phyloP scores from a whole-genome alignment of 2,797 vertebrate species.

The Rousettus madagascariensis region DNA sequence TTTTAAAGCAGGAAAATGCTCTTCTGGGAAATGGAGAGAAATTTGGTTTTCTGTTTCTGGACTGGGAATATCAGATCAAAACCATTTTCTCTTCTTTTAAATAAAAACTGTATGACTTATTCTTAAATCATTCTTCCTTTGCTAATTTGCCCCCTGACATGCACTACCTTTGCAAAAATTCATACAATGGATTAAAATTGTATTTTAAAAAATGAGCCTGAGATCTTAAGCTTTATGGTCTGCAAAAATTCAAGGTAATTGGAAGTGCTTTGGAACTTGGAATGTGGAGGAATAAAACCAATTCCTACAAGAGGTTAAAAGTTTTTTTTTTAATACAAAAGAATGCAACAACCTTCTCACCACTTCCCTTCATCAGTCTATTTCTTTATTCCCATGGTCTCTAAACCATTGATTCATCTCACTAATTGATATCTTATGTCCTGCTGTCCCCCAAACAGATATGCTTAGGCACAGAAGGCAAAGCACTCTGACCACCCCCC shows the following conservation, averaged over 20 bases:
- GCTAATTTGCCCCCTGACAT: conserved; percentile 72
- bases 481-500: not conserved
- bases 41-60: conserved; percentile 54
- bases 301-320: conserved; percentile 18
- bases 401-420: not conserved
- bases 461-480: not conserved
- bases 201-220: conserved; percentile 71
- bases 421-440: not conserved
- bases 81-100: conserved; percentile 19
- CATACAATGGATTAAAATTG: conserved; percentile 67
- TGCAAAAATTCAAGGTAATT: conserved; percentile 64
- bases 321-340: conserved; percentile 10
- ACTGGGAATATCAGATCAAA: conserved; percentile 52
- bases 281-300: conserved; percentile 44
- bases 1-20: conserved; percentile 67
- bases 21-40: conserved; percentile 50
- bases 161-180: conserved; percentile 54
- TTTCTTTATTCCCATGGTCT: not conserved
- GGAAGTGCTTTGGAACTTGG: conserved; percentile 59
- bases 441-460: not conserved
- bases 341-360: not conserved
- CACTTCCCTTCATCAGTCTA: not conserved
- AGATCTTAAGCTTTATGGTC: conserved; percentile 48
- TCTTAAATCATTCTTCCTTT: conserved; percentile 59
- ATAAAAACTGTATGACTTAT: conserved; percentile 35